Percentiles rank a stretch among this genome's conserved stretches.
Conservation (phyloP, 2,888 invertebrate species). For the Xestia c-nigrum region DNA sequence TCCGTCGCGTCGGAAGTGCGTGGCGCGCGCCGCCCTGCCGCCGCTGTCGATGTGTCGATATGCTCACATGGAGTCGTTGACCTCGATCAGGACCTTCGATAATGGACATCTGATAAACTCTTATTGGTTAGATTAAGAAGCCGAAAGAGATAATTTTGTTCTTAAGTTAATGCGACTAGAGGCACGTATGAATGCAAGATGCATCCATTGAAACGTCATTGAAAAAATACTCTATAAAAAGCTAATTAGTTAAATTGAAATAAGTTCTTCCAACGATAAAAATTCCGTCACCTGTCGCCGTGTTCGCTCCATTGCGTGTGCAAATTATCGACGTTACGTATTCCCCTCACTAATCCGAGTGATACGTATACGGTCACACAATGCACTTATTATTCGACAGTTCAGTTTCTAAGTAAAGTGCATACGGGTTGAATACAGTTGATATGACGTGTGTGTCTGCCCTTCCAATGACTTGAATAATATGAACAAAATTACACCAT, state of each 20-base stretch:
- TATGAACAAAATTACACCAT: constrained; percentile 64
- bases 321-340: constrained; percentile 86
- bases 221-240: background rate
- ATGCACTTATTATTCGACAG: constrained; percentile 90
- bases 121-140: constrained; percentile 82
- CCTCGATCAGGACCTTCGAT: constrained; percentile 87
- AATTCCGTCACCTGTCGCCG: constrained; percentile 58
- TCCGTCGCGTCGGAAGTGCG: constrained; percentile 90
- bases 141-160: constrained; percentile 69
- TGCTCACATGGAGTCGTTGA: constrained; percentile 85
- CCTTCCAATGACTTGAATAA: constrained; percentile 82
- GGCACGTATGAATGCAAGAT: constrained; percentile 4
- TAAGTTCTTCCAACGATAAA: constrained; percentile 42
- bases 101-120: constrained; percentile 79
- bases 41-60: constrained; percentile 86
- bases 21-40: constrained; percentile 84
- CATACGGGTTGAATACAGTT: constrained; percentile 84
- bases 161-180: constrained; percentile 32
- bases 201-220: constrained; percentile 6
- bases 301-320: constrained; percentile 68
- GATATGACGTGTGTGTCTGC: constrained; percentile 85
- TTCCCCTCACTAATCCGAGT: constrained; percentile 88
- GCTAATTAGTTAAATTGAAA: constrained; percentile 38
- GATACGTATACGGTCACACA: constrained; percentile 88
- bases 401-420: constrained; percentile 89